These are phyloP conservation scores for Sandelia bainsii DNA, from an alignment of 2,797 vertebrate genomes.

Conservation along the genomic window DNA sequence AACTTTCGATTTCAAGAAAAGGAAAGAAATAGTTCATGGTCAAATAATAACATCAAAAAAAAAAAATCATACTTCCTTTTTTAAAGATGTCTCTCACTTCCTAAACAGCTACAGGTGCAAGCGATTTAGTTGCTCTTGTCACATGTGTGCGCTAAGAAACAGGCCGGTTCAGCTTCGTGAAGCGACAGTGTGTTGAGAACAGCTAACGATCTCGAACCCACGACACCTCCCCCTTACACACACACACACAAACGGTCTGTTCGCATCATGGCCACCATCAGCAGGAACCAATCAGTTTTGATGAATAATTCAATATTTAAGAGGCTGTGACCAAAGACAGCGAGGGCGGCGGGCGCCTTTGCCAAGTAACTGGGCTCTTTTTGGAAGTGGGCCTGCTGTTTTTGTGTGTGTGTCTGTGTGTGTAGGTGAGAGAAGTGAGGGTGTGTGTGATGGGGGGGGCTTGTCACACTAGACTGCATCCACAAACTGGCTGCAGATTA, in stretches of 20 bases:
- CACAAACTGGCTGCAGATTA: slow-evolving; percentile 86
- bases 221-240: slow-evolving; percentile 4
- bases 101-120: slow-evolving; percentile 61
- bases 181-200: slow-evolving; percentile 50
- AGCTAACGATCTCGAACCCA: slow-evolving; percentile 64
- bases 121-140: slow-evolving; percentile 4
- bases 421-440: slow-evolving; percentile 54
- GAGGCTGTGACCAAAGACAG: slow-evolving; percentile 80
- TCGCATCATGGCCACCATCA: slow-evolving; percentile 79
- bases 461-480: slow-evolving; percentile 87
- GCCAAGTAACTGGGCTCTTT: slow-evolving; percentile 72
- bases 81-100: slow-evolving; percentile 46
- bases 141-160: slow-evolving; percentile 16
- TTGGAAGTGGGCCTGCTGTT: slow-evolving; percentile 72
- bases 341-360: slow-evolving; percentile 40
- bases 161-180: slow-evolving; percentile 46
- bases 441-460: slow-evolving; percentile 26
- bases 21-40: slow-evolving; percentile 4
- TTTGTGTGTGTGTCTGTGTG: slow-evolving; percentile 39
- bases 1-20: slow-evolving; percentile 5
- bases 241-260: slow-evolving; percentile 57
- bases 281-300: slow-evolving; percentile 82
- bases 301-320: slow-evolving; percentile 88
- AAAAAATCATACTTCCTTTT: slow-evolving; percentile 9
- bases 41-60: not conserved